A percentile compares a stretch with the other conserved stretches of the same genome.
Conservation (phyloP, 2,888 invertebrate genomes). For the Cephus runcator region DNA sequence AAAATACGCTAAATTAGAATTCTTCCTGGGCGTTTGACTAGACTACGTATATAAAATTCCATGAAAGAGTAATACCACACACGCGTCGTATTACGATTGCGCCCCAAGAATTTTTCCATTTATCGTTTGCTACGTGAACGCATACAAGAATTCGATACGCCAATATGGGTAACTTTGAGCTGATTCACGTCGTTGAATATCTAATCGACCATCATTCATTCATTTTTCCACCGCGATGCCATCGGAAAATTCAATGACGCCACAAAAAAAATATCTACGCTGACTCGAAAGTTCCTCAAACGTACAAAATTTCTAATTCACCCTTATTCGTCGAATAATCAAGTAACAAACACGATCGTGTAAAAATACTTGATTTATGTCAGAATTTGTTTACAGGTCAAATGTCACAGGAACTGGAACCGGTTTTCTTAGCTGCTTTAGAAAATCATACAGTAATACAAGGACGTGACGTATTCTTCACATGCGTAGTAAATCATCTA, state of each 20-base stretch:
- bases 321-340: background rate
- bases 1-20: slow-evolving; percentile 37
- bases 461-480: slow-evolving; percentile 88
- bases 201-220: slow-evolving; percentile 18
- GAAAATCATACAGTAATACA: slow-evolving; percentile 89
- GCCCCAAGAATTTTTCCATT: slow-evolving; percentile 64
- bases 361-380: background rate
- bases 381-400: slow-evolving; percentile 69
- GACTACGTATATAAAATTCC: slow-evolving; percentile 33
- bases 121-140: slow-evolving; percentile 62
- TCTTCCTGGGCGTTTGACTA: slow-evolving; percentile 35
- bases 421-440: slow-evolving; percentile 85
- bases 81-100: slow-evolving; percentile 55
- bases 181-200: slow-evolving; percentile 17
- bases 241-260: background rate
- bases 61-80: slow-evolving; percentile 26
- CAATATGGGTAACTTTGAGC: slow-evolving; percentile 30
- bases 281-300: background rate
- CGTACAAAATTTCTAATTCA: background rate
- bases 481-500: slow-evolving; percentile 90
- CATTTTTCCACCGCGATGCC: background rate
- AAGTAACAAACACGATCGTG: background rate
- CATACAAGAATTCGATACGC: slow-evolving; percentile 54
- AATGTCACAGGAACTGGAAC: slow-evolving; percentile 75
- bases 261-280: background rate